phyloP scores from a whole-genome alignment of 2,888 invertebrate genomes.

The Tinea semifulvella region DNA sequence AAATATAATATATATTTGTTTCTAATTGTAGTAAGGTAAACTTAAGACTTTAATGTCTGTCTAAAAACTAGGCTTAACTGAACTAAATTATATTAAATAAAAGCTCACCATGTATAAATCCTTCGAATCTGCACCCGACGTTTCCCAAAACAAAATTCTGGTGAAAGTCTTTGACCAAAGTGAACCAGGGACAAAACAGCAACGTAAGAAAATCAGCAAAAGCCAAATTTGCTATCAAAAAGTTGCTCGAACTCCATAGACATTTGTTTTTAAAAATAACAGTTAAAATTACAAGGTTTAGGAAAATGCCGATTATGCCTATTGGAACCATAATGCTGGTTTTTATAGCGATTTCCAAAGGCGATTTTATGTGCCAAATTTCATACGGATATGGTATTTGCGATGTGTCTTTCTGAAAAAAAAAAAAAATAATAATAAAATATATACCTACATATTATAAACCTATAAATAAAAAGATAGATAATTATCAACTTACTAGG shows the following conservation, averaged over 20 bases:
- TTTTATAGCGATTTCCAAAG: constrained; percentile 70
- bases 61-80: too few relatives aligned
- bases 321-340: constrained; percentile 67
- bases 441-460: too few relatives aligned
- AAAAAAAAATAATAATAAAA: background rate
- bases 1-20: too few relatives aligned
- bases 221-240: constrained; percentile 79
- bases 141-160: constrained; percentile 80
- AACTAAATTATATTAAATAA: background rate
- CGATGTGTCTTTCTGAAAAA: constrained; percentile 46
- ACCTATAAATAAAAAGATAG: too few relatives aligned
- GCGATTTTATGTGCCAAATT: constrained; percentile 71
- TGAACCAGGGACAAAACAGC: constrained; percentile 78
- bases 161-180: constrained; percentile 78
- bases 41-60: too few relatives aligned
- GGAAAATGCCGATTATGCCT: constrained; percentile 71
- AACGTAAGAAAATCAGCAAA: constrained; percentile 73
- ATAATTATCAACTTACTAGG: too few relatives aligned
- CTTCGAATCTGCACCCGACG: constrained; percentile 81
- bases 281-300: constrained; percentile 72
- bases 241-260: constrained; percentile 75
- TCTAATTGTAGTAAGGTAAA: too few relatives aligned
- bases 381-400: constrained; percentile 66
- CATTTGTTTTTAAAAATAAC: constrained; percentile 70
- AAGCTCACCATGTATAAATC: constrained; percentile 75